Base-by-base conservation (phyloP, 2,888 invertebrate genomes). In the Sphaeridia pumilis region DNA sequence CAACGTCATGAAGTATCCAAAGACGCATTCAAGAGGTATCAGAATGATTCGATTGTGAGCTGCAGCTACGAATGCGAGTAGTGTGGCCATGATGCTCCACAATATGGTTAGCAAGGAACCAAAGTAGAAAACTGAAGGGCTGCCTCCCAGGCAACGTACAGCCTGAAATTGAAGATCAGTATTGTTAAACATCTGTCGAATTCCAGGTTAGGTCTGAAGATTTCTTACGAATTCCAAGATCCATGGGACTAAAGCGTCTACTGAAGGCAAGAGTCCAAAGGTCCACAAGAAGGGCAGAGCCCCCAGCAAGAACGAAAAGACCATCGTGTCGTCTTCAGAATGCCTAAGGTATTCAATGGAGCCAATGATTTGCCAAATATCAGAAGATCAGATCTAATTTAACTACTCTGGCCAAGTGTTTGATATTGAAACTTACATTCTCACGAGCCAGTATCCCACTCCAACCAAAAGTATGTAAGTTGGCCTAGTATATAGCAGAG, bases 181-280 rank as follows among this genome's bases (percentile, higher is more conserved):
- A 10, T 5, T 34, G 12, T 17, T 3, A 46, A 7, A 3, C 17
- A 35, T 47, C 10, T 22, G 7, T 41, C 17, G 17, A 7, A 17
- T 7, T 7, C 41, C 20, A 44, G 25, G 22, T n/a, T 22, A 17
- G 12, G 25, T 10, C 25, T 22, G 24, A 26, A 47, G 3, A 38
- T 3, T 36, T 3, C 31, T 20, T 50, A 59, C 63, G 36, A 49
- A 50, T 57, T 61, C 64, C n/a, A 60, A 54, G n/a, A 51, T 46
- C 64, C 64, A 64, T 10, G 61, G 59, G 21, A 64, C 53, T 25
- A 64, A 31, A 20, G 60, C 58, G 50, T 64, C 61, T 42, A 60
- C 34, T 2, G 61, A 60, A 3, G 64, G 61, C 22, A 64, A 55
- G 17, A 61, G 54, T 2, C 64, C 64, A 46, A 59, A 41, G 2